These are phyloP conservation scores for Bostrychus sinensis DNA, from an alignment of 2,113 vertebrate species.

Conservation along the genomic window DNA sequence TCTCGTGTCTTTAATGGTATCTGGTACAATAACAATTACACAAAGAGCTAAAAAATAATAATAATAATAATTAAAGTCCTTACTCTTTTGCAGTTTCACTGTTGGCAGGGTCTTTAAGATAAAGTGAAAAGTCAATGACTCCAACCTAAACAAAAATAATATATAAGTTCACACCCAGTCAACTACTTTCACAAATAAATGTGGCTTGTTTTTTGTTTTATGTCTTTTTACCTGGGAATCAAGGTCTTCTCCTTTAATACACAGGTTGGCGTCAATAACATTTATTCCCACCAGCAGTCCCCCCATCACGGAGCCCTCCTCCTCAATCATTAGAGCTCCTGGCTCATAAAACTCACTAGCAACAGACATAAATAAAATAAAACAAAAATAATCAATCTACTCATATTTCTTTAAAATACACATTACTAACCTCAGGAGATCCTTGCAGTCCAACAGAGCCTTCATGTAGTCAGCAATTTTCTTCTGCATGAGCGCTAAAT, in stretches of 20 bases:
- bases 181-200: neutral
- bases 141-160: conserved; percentile 82
- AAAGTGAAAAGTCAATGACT: conserved; percentile 97
- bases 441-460: conserved; percentile 89
- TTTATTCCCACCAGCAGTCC: conserved; percentile 96
- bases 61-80: conserved; percentile 40
- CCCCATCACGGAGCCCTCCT: conserved; percentile 93
- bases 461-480: conserved; percentile 96
- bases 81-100: conserved; percentile 87
- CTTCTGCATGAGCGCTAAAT: conserved; percentile 98
- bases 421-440: conserved; percentile 86
- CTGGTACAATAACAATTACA: neutral
- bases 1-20: neutral
- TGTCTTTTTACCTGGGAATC: conserved; percentile 91
- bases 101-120: conserved; percentile 89
- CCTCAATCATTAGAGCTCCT: conserved; percentile 92
- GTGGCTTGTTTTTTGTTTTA: neutral
- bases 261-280: conserved; percentile 97
- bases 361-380: neutral
- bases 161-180: neutral
- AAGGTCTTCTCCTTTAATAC: conserved; percentile 97
- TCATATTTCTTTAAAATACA: neutral
- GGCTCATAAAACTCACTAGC: conserved; percentile 95
- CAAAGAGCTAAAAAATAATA: neutral
- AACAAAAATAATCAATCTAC: neutral